Conservation (phyloP, 2,113 vertebrate species). For the Ceyx melanurus region DNA sequence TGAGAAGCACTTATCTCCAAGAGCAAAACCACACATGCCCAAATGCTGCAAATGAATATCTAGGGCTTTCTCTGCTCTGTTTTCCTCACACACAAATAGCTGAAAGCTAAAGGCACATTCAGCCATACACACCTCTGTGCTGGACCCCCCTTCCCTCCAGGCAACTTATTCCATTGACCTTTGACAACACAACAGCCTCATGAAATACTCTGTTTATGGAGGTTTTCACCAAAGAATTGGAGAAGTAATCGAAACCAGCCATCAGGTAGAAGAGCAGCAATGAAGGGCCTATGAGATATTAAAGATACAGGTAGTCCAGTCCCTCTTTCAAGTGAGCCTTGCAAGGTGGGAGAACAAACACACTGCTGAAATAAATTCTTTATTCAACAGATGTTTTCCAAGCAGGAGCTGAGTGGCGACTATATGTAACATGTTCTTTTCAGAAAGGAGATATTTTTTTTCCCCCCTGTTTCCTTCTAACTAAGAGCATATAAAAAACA, state of each 20-base stretch:
- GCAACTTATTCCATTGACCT: not conserved
- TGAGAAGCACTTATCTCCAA: not conserved
- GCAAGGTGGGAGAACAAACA: slow-evolving; percentile 6
- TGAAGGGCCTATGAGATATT: not conserved
- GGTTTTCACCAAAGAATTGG: not conserved
- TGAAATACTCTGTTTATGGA: not conserved
- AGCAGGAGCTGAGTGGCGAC: not conserved
- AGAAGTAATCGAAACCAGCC: slow-evolving; percentile 14
- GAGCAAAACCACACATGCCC: not conserved
- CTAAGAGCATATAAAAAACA: not conserved
- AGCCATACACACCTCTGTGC: not conserved
- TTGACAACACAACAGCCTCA: not conserved
- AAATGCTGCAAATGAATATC: not conserved
- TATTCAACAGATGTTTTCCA: slow-evolving; percentile 52
- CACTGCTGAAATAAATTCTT: slow-evolving; percentile 22
- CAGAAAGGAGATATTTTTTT: not conserved
- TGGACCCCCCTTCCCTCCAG: not conserved
- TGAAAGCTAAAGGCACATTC: not conserved
- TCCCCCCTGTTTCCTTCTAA: not conserved
- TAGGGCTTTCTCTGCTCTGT: not conserved
- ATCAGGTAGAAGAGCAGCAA: slow-evolving; percentile 17
- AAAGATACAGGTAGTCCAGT: not conserved
- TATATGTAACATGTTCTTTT: not conserved
- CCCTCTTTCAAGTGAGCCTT: not conserved
- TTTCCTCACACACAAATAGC: not conserved